Conservation (phyloP, 1,140 invertebrate genomes). For the Heliconius congener region DNA sequence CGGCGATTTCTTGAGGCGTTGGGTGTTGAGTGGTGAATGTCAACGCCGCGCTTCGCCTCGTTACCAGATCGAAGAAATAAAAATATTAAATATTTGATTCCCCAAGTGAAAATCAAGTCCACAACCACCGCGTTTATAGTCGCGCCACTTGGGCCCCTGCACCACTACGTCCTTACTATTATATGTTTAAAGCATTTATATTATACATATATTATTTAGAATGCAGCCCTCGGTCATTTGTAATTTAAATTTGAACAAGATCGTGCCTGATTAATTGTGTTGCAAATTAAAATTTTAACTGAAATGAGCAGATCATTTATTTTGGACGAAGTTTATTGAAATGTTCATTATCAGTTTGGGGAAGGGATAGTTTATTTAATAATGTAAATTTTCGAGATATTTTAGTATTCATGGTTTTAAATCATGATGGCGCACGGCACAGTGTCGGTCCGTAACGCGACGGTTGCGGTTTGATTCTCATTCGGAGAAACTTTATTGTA, state of each 20-base stretch:
- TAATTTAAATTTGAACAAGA: background rate
- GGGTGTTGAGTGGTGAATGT: too few relatives aligned
- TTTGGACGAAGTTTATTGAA: background rate
- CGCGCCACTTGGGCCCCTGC: too few relatives aligned
- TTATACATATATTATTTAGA: background rate
- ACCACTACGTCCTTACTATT: too few relatives aligned
- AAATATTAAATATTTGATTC: too few relatives aligned
- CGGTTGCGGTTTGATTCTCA: background rate
- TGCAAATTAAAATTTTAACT: background rate
- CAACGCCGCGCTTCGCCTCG: too few relatives aligned
- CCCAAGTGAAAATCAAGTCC: too few relatives aligned
- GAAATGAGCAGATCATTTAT: background rate
- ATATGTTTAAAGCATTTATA: background rate
- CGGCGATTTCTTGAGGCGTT: too few relatives aligned
- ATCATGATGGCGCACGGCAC: background rate
- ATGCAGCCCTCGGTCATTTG: background rate
- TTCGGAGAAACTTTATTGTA: background rate
- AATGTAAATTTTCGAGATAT: background rate
- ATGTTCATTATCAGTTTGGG: background rate
- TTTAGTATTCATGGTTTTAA: too few relatives aligned
- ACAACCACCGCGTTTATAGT: too few relatives aligned
- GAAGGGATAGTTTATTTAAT: background rate
- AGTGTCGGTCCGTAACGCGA: background rate
- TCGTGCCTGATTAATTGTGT: background rate
- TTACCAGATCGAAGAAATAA: too few relatives aligned